Percentiles rank a stretch among this genome's conserved stretches.
Evolutionary conservation across 2,113 vertebrate genomes (phyloP).

Genomic region (Cisticola juncidis): DNA sequence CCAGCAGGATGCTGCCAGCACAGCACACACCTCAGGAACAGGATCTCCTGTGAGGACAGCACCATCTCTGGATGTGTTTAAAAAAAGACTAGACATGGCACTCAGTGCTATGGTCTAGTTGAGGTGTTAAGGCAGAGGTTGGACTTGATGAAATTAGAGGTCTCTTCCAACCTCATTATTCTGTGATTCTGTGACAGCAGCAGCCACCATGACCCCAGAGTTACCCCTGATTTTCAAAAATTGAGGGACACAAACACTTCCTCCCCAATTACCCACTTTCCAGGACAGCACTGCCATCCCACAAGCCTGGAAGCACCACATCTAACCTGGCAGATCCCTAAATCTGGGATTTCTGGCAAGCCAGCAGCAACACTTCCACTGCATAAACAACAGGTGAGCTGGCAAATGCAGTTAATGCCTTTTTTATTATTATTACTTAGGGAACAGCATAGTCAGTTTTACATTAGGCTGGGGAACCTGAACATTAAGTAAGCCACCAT

Average conservation of each 20-base stretch:
- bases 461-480: background rate
- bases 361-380: background rate
- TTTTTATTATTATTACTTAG: background rate
- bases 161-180: background rate
- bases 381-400: background rate
- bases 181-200: background rate
- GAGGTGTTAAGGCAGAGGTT: background rate
- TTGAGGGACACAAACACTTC: background rate
- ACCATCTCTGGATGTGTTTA: background rate
- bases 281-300: rapidly evolving
- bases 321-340: background rate
- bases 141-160: background rate
- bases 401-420: background rate
- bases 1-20: background rate
- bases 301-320: background rate
- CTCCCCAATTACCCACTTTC: background rate
- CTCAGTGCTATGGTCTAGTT: too few relatives aligned
- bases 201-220: rapidly evolving
- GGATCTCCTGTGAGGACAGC: background rate
- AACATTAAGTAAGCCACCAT: background rate
- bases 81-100: background rate
- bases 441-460: background rate
- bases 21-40: rapidly evolving
- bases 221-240: background rate
- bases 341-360: background rate